These are phyloP conservation scores for Papilio xuthus DNA, from an alignment of 1,140 invertebrate species.

Conservation along the genomic window DNA sequence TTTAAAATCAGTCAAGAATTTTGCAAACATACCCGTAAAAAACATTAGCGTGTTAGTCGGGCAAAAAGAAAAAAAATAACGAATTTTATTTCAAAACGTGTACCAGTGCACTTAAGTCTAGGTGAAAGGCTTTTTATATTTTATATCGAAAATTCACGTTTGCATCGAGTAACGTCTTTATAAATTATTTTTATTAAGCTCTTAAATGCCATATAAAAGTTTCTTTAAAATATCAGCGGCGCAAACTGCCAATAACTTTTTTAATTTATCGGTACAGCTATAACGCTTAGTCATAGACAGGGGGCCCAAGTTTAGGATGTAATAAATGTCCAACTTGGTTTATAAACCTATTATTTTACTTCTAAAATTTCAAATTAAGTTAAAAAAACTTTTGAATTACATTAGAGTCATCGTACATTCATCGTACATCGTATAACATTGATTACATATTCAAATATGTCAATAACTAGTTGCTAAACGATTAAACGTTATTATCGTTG, in stretches of 20 bases:
- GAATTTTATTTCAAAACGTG: not conserved
- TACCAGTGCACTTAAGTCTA: not conserved
- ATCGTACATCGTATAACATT: not conserved
- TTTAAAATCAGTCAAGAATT: not conserved
- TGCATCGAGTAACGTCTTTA: not conserved
- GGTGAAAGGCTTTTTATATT: not conserved
- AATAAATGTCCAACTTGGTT: constrained; percentile 16
- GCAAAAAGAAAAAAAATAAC: not conserved
- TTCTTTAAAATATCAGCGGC: not conserved
- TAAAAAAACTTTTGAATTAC: not conserved
- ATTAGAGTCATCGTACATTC: too few relatives aligned
- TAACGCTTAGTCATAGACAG: constrained; percentile 19
- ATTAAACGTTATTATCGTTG: too few relatives aligned
- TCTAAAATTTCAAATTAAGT: not conserved
- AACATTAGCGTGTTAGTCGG: not conserved
- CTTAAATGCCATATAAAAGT: not conserved
- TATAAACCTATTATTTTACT: not conserved
- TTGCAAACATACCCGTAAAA: not conserved
- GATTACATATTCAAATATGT: not conserved
- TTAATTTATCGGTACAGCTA: constrained; percentile 33
- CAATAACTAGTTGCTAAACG: too few relatives aligned
- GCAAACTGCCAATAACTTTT: constrained; percentile 29
- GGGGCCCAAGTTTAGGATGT: constrained; percentile 4
- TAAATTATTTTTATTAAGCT: constrained; percentile 21
- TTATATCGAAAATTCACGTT: not conserved